Evolutionary conservation across 2,797 vertebrate genomes (phyloP), one percentile per base, ranked within the genome.

Genomic region (Pipistrellus pygmaeus): DNA sequence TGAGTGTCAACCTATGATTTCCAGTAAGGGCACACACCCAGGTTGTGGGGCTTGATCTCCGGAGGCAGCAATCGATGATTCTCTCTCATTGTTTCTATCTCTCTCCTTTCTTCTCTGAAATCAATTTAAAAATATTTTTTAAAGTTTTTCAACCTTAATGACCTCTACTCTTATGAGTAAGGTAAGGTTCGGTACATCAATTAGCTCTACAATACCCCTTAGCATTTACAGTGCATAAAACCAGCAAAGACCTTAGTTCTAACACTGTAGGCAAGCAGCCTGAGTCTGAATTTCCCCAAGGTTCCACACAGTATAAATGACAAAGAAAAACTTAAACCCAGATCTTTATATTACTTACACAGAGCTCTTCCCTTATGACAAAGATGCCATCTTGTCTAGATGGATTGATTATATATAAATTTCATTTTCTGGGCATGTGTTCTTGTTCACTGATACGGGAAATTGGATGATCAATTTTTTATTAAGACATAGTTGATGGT

Each of bases 371-470:
- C 14, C 23, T 68, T 86, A 25, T 66, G 41, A 35, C 8, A 46
- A 21, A 80, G 27, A 64, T 77, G 38, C 30, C 30, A 64, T 62
- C 62, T 89, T 14, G 53, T 76, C 27, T 62, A 95, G 35, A 73
- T 51, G 20, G 17, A 76, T 38, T 84, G 71, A 48, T 81, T 32
- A 69, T 14, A 84, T n/a, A 55, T 44, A 53, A 32, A 84, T 73
- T 85, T 91, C 32, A 51, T 82, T 91, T 84, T 85, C 25, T 69
- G 27, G 3, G 35, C 76, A 53, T 76, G 6, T 84, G 53, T 92
- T 94, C 32, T 88, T 76, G 38, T 77, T 89, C 76, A 83, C 30
- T 90, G 62, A 66, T 35, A 86, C 3, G 60, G 77, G 91, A 93
- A 93, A 85, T 9, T 69, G 23, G 96, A 46, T 32, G 27, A 78